Conservation (phyloP, 2,797 vertebrate genomes). For the Trachops cirrhosus region DNA sequence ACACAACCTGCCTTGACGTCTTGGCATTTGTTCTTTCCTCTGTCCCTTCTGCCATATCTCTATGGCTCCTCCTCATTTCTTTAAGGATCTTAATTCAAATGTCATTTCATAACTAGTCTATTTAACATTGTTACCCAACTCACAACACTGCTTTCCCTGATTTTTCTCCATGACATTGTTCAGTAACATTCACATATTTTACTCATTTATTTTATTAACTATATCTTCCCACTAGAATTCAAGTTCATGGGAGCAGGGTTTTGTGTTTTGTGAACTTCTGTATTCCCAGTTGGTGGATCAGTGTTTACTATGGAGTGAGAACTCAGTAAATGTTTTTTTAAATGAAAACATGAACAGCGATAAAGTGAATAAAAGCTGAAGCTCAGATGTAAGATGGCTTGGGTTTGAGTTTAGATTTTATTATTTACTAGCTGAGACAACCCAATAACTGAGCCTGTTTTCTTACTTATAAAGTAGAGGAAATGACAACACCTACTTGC, state of each 20-base stretch:
- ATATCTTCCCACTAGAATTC: neutral
- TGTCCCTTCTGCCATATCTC: neutral
- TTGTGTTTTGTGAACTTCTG: neutral
- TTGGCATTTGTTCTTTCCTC: neutral
- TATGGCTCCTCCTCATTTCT: neutral
- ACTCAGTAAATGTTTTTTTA: neutral
- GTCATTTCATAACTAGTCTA: neutral
- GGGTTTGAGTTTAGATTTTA: neutral
- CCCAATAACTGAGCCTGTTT: neutral
- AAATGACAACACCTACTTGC: neutral
- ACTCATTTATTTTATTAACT: neutral
- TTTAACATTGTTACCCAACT: neutral
- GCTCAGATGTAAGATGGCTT: neutral
- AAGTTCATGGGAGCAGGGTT: neutral
- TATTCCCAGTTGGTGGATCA: neutral
- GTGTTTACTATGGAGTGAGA: neutral
- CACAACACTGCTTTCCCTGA: neutral
- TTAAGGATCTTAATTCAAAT: neutral
- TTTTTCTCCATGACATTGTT: neutral
- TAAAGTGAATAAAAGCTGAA: neutral
- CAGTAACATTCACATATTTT: neutral
- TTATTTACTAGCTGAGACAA: neutral
- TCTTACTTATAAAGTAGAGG: neutral
- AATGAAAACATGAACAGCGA: neutral
- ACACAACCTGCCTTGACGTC: fast-evolving